Conservation (phyloP, 1,140 invertebrate species). For the Ooceraea biroi region DNA sequence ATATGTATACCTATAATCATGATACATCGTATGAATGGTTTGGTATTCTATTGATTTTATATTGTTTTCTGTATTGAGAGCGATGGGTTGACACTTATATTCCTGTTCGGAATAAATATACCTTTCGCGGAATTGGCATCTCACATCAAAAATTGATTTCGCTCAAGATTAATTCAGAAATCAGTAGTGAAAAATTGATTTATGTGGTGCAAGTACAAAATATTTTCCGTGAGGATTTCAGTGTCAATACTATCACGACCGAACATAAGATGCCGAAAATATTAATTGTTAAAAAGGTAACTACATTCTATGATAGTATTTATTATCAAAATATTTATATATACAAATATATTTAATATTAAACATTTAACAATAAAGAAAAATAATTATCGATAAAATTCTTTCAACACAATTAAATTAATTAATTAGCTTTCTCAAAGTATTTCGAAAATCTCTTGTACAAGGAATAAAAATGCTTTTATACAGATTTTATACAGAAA, state of each 20-base stretch:
- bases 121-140: constrained; percentile 17
- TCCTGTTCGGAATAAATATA: constrained; percentile 45
- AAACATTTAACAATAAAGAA: background rate
- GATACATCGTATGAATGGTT: constrained; percentile 1
- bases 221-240: constrained; percentile 3
- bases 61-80: constrained; percentile 45
- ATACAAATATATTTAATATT: background rate
- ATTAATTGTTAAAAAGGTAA: background rate
- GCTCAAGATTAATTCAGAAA: constrained; percentile 15
- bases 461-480: no score
- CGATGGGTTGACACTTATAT: constrained; percentile 30
- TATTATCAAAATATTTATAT: background rate
- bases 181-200: constrained; percentile 23
- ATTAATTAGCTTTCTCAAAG: no score
- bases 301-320: background rate
- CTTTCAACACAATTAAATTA: no score
- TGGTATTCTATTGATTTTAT: constrained; percentile 43
- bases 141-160: constrained; percentile 32
- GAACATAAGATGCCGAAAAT: background rate
- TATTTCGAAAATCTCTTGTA: no score
- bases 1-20: constrained; percentile 37
- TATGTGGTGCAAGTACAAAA: constrained; percentile 4
- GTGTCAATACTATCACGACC: background rate
- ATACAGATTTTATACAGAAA: no score
- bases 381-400: no score